Percentiles rank a stretch among this genome's conserved stretches.
Conservation (phyloP, 2,113 vertebrate genomes). For the Lepus americanus region DNA sequence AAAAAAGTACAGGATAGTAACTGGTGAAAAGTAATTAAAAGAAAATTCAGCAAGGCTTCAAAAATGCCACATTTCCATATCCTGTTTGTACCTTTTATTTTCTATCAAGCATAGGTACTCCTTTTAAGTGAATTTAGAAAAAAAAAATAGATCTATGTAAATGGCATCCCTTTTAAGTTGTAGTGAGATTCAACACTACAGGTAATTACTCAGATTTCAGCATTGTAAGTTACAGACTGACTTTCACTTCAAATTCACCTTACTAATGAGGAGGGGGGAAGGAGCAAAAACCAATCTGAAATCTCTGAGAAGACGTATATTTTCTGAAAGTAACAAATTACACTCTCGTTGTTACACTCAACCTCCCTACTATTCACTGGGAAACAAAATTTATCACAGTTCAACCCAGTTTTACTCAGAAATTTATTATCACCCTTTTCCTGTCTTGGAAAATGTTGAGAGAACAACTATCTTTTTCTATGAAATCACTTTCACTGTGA, state of each 20-base stretch:
- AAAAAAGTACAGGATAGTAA: not conserved
- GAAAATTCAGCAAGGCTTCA: not conserved
- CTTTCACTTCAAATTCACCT: not conserved
- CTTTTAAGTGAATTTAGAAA: slow-evolving; percentile 49
- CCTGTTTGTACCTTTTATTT: slow-evolving; percentile 28
- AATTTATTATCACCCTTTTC: not conserved
- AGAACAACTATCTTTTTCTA: slow-evolving; percentile 6
- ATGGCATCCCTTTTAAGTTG: slow-evolving; percentile 13
- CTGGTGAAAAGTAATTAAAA: not conserved
- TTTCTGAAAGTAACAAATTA: slow-evolving; percentile 28
- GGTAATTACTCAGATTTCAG: not conserved
- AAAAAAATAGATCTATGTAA: not conserved
- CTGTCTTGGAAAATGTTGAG: not conserved
- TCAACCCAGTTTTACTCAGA: not conserved
- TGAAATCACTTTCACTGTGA: slow-evolving; percentile 17
- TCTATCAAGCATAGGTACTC: not conserved
- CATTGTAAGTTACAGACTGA: not conserved
- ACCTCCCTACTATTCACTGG: not conserved
- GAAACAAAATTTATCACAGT: not conserved
- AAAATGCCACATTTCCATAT: slow-evolving; percentile 33
- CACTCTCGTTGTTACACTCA: not conserved
- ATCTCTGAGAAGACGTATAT: not conserved
- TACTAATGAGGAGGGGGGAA: not conserved
- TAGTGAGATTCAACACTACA: not conserved
- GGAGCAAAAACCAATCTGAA: not conserved